Percentiles rank a stretch among this genome's conserved stretches.
Conservation (phyloP, 2,113 vertebrate genomes). For the Charadrius vociferus region DNA sequence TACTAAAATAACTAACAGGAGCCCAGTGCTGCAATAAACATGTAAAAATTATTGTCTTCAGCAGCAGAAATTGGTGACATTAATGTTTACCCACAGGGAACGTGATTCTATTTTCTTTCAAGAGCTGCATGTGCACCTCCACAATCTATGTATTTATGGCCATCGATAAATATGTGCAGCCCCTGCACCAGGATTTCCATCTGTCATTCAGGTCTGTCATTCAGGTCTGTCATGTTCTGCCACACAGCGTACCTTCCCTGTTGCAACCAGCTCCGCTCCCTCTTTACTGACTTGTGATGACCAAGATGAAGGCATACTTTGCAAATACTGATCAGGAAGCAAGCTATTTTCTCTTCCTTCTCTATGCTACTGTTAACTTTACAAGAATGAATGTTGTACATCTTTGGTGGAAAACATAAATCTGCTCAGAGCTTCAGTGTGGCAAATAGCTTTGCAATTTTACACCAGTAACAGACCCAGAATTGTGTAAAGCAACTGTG, state of each 20-base stretch:
- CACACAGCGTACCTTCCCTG: background rate
- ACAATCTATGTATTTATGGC: background rate
- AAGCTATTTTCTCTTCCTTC: background rate
- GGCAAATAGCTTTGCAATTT: background rate
- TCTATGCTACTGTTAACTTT: background rate
- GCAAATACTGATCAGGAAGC: background rate
- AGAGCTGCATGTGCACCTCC: background rate
- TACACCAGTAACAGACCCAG: background rate
- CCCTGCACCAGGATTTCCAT: background rate
- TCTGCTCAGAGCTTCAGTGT: background rate
- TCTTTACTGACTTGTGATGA: background rate
- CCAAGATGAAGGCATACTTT: background rate
- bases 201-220: background rate
- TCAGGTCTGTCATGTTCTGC: background rate
- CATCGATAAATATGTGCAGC: accelerated
- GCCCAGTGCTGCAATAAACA: background rate
- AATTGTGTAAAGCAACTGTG: background rate
- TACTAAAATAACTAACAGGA: background rate
- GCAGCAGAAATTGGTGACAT: background rate
- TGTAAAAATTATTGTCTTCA: background rate
- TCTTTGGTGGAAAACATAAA: background rate
- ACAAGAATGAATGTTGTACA: background rate
- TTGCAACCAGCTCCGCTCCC: background rate
- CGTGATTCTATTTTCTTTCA: background rate
- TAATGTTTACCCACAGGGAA: background rate